A percentile compares a stretch with the other conserved stretches of the same genome.
phyloP scores from a whole-genome alignment of 2,797 vertebrate species.

The Acanthurus tractus region DNA sequence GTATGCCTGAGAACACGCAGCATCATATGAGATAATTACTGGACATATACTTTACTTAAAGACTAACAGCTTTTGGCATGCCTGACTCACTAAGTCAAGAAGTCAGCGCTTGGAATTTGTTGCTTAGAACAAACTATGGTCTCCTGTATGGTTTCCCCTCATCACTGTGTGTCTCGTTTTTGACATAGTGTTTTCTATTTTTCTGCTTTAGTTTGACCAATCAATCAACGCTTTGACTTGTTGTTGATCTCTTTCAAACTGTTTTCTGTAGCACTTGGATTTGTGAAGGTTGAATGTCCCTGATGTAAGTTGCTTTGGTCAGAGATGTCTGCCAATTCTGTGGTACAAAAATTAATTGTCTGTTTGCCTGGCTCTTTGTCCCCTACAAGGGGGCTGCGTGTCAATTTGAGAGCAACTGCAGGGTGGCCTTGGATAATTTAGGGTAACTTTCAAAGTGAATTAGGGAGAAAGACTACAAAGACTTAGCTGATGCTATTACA shows the following conservation, averaged over 20 bases:
- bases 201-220: slow-evolving; percentile 58
- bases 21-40: slow-evolving; percentile 77
- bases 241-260: neutral
- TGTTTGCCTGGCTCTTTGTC: neutral
- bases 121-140: slow-evolving; percentile 63
- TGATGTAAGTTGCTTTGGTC: neutral
- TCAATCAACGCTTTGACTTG: slow-evolving; percentile 29
- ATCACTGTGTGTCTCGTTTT: slow-evolving; percentile 23
- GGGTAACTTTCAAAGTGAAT: too few relatives aligned
- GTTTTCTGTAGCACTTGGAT: neutral
- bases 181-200: slow-evolving; percentile 22
- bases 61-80: slow-evolving; percentile 74
- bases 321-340: neutral
- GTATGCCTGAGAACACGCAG: slow-evolving; percentile 68
- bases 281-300: neutral
- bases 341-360: slow-evolving; percentile 3
- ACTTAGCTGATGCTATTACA: too few relatives aligned
- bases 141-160: slow-evolving; percentile 45
- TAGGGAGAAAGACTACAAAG: too few relatives aligned
- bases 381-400: too few relatives aligned
- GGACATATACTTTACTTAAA: slow-evolving; percentile 77
- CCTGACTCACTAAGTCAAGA: slow-evolving; percentile 68
- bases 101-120: slow-evolving; percentile 60
- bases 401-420: too few relatives aligned
- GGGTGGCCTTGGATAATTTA: too few relatives aligned